Percentiles rank a stretch among this genome's conserved stretches.
Evolutionary conservation across 2,797 vertebrate genomes (phyloP).

Genomic region (Amblyopsis hoosieri): DNA sequence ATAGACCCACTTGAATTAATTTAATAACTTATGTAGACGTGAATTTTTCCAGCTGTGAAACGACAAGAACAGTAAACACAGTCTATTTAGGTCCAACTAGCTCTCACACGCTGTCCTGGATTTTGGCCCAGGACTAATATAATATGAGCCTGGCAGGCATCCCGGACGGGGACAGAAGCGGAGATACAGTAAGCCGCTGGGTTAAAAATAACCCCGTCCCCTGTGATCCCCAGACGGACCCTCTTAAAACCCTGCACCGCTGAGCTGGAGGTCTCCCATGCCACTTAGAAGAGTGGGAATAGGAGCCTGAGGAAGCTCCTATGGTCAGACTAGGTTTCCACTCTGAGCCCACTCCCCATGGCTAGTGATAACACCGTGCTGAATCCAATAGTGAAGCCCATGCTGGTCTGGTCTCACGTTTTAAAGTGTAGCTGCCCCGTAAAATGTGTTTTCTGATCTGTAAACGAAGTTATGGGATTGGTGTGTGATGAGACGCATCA

Average conservation of each 20-base stretch:
- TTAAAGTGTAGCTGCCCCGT: too few species aligned
- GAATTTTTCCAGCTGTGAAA: conserved; percentile 36
- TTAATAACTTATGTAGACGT: conserved; percentile 16
- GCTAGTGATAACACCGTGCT: conserved; percentile 53
- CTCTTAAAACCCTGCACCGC: conserved; percentile 40
- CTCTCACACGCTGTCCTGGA: conserved; percentile 54
- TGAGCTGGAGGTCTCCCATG: conserved; percentile 47
- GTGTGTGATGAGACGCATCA: too few species aligned
- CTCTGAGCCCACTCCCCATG: conserved; percentile 46
- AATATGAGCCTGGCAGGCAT: conserved; percentile 48
- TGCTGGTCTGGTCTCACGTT: neutral
- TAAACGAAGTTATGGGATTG: too few species aligned
- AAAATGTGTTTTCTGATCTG: too few species aligned
- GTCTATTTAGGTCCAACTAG: conserved; percentile 53
- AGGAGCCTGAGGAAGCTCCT: conserved; percentile 45
- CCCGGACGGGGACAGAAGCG: conserved; percentile 54
- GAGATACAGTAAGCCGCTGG: conserved; percentile 73
- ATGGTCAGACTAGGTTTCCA: conserved; percentile 43
- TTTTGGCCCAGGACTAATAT: conserved; percentile 45
- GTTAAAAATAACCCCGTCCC: conserved; percentile 78
- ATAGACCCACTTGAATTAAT: too few species aligned
- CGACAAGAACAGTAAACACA: conserved; percentile 29
- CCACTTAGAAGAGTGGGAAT: conserved; percentile 40
- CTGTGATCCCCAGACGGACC: conserved; percentile 31
- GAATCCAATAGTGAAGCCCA: neutral